Evolutionary conservation across 2,888 invertebrate species (phyloP), one percentile per base, ranked within the genome.

Genomic region (Zygothrica quintamaculata): DNA sequence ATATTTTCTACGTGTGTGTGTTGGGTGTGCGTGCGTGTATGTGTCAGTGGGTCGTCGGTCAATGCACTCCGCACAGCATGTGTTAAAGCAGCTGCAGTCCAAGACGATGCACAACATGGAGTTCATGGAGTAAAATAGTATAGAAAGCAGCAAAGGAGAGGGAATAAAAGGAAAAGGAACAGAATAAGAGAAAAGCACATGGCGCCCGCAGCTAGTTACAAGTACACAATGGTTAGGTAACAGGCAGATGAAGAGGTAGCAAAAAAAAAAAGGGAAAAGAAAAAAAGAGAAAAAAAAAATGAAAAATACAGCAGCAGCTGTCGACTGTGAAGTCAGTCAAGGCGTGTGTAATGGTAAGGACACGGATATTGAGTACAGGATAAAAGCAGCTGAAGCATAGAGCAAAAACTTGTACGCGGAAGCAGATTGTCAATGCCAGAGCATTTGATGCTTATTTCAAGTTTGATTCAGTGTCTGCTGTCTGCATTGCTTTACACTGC

Each of bases 401-500:
- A 56, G 48, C 46, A 62, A 59, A 64, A 68, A 68, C 50, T 61
- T 61, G 56, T 53, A 79, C 73, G 71, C 82, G 82, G 85, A 82
- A 82, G 82, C 79, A 79, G 70, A 65, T 81, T 80, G 82, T 78
- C 78, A 74, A 74, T 81, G 78, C 51, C 55, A 67, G 67, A 60
- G 69, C 70, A 73, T 75, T 72, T 68, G 70, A 62, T 68, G 74
- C 72, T 69, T 77, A 68, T 65, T 73, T 65, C 64, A 62, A 69
- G 77, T 73, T 78, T 72, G 70, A 65, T 58, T 70, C 74, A 72
- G 60, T 68, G 55, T 75, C 66, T 22, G 18, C 3, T 22, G 3
- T 22, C n/a, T n/a, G n/a, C n/a, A n/a, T n/a, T n/a, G n/a, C n/a
- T n/a, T n/a, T n/a, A n/a, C n/a, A n/a, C n/a, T n/a, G n/a, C n/a